A percentile compares a stretch with the other conserved stretches of the same genome.
These are phyloP conservation scores for Gnatocerus cornutus DNA, from an alignment of 2,888 invertebrate genomes.

Conservation along the genomic window DNA sequence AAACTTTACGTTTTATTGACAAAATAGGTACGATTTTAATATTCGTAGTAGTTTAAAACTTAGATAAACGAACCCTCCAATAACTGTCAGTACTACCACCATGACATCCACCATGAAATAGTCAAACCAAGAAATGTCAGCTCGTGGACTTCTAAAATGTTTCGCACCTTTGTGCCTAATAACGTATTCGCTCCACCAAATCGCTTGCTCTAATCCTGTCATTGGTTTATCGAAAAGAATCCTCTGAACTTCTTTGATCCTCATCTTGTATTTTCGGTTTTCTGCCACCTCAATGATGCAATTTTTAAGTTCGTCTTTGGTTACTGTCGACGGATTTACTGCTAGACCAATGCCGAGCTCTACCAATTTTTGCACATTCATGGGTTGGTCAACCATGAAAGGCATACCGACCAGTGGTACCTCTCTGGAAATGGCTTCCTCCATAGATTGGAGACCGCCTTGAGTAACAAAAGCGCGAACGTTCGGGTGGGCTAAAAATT, in stretches of 20 bases:
- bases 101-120: slow-evolving; percentile 19
- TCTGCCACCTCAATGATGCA: slow-evolving; percentile 33
- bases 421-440: slow-evolving; percentile 42
- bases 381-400: slow-evolving; percentile 46
- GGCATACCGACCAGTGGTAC: slow-evolving; percentile 46
- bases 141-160: slow-evolving; percentile 70
- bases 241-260: slow-evolving; percentile 56
- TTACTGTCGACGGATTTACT: not conserved
- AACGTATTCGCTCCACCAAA: slow-evolving; percentile 59
- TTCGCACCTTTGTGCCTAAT: slow-evolving; percentile 67
- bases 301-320: slow-evolving; percentile 29
- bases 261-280: slow-evolving; percentile 42
- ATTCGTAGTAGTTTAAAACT: not conserved
- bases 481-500: slow-evolving; percentile 43
- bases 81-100: not conserved
- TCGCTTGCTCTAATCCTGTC: slow-evolving; percentile 54
- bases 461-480: slow-evolving; percentile 19
- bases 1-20: too few species aligned
- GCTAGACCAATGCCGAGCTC: slow-evolving; percentile 17
- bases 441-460: slow-evolving; percentile 14
- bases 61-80: not conserved
- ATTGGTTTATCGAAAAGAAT: slow-evolving; percentile 50
- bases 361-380: slow-evolving; percentile 40
- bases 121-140: slow-evolving; percentile 44
- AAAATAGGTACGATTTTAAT: not conserved